These are phyloP conservation scores for Hirtodrosophila cameraria DNA, from an alignment of 2,888 invertebrate genomes.

Conservation along the genomic window DNA sequence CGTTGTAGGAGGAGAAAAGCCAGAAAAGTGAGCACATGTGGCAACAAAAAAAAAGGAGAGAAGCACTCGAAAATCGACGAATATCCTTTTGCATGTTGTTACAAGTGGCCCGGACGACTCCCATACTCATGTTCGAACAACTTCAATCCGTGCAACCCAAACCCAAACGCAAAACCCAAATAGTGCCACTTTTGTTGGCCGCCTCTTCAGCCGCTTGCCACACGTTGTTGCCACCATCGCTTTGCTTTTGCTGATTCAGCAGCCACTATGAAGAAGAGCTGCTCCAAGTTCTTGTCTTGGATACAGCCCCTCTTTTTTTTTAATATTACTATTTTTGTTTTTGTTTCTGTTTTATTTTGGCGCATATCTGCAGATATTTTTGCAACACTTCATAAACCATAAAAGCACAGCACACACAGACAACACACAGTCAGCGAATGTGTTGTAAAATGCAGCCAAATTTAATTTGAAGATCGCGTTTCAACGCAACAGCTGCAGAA, in stretches of 20 bases:
- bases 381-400: slow-evolving; percentile 76
- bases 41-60: slow-evolving; percentile 39
- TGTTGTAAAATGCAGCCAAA: slow-evolving; percentile 66
- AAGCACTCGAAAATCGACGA: slow-evolving; percentile 71
- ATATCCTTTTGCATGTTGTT: slow-evolving; percentile 78
- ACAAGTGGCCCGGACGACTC: slow-evolving; percentile 58
- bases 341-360: slow-evolving; percentile 48
- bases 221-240: slow-evolving; percentile 41
- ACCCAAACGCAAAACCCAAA: slow-evolving; percentile 54
- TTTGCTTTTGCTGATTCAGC: slow-evolving; percentile 62
- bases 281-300: slow-evolving; percentile 18
- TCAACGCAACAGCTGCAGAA: slow-evolving; percentile 42
- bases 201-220: slow-evolving; percentile 53
- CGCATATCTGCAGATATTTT: slow-evolving; percentile 68
- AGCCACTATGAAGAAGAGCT: slow-evolving; percentile 15
- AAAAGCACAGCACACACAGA: slow-evolving; percentile 35
- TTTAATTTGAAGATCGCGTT: slow-evolving; percentile 67
- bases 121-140: background rate
- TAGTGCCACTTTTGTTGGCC: slow-evolving; percentile 57
- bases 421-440: slow-evolving; percentile 48
- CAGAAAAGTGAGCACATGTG: slow-evolving; percentile 58
- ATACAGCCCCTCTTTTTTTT: background rate
- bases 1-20: background rate
- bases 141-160: slow-evolving; percentile 47
- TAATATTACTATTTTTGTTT: slow-evolving; percentile 31